phyloP scores from a whole-genome alignment of 2,888 invertebrate genomes.

The Ochropleura plecta region DNA sequence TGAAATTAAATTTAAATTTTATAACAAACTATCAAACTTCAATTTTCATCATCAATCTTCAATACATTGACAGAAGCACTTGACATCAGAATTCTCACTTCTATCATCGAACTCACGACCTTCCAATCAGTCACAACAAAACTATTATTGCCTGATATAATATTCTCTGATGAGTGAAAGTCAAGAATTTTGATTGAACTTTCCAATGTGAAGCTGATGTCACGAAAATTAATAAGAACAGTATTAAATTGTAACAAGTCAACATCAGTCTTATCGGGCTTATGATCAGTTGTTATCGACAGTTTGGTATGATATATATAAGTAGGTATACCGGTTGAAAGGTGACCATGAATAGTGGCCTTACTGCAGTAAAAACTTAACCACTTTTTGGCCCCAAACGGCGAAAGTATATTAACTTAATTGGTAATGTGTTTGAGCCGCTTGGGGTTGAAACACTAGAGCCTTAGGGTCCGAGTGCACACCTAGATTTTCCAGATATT shows the following conservation, averaged over 20 bases:
- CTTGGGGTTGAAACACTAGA: too few species aligned
- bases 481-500: too few species aligned
- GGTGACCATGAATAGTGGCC: not conserved
- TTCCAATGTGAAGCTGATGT: conserved; percentile 60
- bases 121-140: conserved; percentile 30
- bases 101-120: conserved; percentile 26
- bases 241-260: conserved; percentile 56
- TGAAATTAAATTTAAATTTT: too few species aligned
- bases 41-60: not conserved
- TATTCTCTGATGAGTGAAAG: conserved; percentile 60
- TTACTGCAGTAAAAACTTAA: not conserved
- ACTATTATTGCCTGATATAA: conserved; percentile 35
- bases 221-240: conserved; percentile 61
- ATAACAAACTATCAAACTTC: too few species aligned
- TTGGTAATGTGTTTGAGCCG: too few species aligned
- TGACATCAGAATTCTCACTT: conserved; percentile 28
- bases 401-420: too few species aligned
- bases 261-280: conserved; percentile 51
- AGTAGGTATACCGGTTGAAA: conserved; percentile 1
- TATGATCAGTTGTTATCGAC: conserved; percentile 40
- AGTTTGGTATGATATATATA: conserved; percentile 15
- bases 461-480: too few species aligned
- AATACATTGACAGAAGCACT: conserved; percentile 1
- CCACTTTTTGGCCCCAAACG: too few species aligned
- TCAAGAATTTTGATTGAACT: conserved; percentile 60